Conservation (phyloP, 2,113 vertebrate species). For the Ciconia stormi region DNA sequence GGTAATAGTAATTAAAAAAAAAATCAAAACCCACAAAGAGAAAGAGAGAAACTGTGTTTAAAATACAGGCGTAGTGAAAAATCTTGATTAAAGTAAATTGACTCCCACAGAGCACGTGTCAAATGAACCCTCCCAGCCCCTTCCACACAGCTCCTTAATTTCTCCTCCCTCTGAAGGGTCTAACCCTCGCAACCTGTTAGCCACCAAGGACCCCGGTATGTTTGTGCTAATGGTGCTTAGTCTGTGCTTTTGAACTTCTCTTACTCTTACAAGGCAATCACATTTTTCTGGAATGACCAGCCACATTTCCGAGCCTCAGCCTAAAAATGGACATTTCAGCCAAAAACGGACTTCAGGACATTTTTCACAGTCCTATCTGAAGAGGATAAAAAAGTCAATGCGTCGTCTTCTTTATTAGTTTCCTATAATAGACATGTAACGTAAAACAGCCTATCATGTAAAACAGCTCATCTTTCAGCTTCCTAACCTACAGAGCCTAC, state of each 20-base stretch:
- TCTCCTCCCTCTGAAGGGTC: not conserved
- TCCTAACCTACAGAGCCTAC: not conserved
- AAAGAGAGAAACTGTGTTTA: not conserved
- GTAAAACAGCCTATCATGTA: not conserved
- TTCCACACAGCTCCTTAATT: not conserved
- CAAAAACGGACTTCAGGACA: not conserved
- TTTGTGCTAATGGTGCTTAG: not conserved
- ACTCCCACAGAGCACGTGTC: not conserved
- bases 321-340: not conserved
- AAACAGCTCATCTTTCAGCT: not conserved
- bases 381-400: not conserved
- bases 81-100: not conserved
- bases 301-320: not conserved
- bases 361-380: not conserved
- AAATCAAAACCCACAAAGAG: not conserved
- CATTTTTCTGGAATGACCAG: not conserved
- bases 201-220: not conserved
- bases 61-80: not conserved
- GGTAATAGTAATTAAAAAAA: not conserved
- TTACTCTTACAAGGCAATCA: not conserved
- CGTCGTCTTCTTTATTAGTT: not conserved
- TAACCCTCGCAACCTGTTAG: not conserved
- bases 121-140: not conserved
- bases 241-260: not conserved
- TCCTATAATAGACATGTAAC: not conserved